Evolutionary conservation across 2,797 vertebrate genomes (phyloP).

Genomic region (Nannoperca australis): DNA sequence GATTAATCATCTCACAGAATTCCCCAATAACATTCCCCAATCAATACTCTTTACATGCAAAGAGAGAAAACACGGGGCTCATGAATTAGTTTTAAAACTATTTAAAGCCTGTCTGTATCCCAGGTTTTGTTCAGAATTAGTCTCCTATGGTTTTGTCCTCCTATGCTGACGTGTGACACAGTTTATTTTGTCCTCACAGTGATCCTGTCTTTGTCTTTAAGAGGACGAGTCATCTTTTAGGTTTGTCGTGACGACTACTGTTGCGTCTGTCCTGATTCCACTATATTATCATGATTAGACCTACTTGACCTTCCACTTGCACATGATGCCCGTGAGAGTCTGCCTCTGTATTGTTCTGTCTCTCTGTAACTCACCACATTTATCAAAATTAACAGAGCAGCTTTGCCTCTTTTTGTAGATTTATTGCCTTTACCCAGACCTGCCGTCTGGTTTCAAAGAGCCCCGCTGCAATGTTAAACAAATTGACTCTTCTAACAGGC

Average conservation of each 20-base stretch:
- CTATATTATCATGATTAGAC: constrained; percentile 57
- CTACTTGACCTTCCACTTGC: constrained; percentile 71
- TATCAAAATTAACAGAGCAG: constrained; percentile 34
- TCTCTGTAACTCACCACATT: constrained; percentile 50
- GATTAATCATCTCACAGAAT: constrained; percentile 72
- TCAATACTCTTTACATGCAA: constrained; percentile 59
- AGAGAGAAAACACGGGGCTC: constrained; percentile 37
- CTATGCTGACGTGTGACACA: constrained; percentile 32
- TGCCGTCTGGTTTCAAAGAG: constrained; percentile 47
- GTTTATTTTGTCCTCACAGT: constrained; percentile 38
- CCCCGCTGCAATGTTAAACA: constrained; percentile 51
- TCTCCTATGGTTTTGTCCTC: constrained; percentile 4
- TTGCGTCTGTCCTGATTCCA: constrained; percentile 39
- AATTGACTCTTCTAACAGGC: constrained; percentile 55
- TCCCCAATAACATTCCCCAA: constrained; percentile 53
- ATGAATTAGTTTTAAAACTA: constrained; percentile 32
- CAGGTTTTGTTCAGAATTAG: constrained; percentile 31
- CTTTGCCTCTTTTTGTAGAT: background rate
- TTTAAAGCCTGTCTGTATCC: constrained; percentile 44
- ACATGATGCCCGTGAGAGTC: constrained; percentile 57
- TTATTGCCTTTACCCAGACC: constrained; percentile 27
- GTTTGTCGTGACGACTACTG: constrained; percentile 28
- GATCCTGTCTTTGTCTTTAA: constrained; percentile 41
- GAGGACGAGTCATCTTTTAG: constrained; percentile 29
- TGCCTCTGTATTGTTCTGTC: constrained; percentile 41